Conservation (phyloP, 2,888 invertebrate genomes). For the Apamea sordens region DNA sequence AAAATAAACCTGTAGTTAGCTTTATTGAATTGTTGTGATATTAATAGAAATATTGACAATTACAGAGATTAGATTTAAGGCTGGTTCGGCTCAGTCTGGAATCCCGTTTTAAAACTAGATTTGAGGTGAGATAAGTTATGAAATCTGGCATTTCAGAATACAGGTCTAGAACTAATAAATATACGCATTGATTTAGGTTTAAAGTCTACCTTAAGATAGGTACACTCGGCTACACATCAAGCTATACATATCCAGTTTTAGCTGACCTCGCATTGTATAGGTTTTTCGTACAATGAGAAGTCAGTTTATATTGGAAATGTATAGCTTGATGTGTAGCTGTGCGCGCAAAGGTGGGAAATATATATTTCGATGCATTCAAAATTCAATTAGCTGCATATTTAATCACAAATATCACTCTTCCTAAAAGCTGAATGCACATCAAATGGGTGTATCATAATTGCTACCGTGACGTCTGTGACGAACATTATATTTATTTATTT, state of each 20-base stretch:
- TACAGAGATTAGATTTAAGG: conserved; percentile 3
- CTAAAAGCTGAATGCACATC: too few relatives aligned
- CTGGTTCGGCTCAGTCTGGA: conserved; percentile 3
- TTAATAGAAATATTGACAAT: conserved; percentile 28
- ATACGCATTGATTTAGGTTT: not conserved
- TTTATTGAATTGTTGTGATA: conserved; percentile 5
- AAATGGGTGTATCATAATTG: too few relatives aligned
- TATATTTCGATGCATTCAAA: too few relatives aligned
- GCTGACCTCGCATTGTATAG: not conserved
- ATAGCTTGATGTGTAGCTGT: not conserved
- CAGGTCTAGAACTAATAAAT: conserved; percentile 2
- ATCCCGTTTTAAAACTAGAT: conserved; percentile 45
- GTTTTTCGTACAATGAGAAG: not conserved
- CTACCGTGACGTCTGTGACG: too few relatives aligned
- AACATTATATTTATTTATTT: too few relatives aligned
- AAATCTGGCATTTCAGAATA: conserved; percentile 39
- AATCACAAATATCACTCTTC: too few relatives aligned
- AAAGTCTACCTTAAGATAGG: not conserved
- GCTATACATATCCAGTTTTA: not conserved
- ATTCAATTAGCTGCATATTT: too few relatives aligned
- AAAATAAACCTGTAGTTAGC: too few relatives aligned
- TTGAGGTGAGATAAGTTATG: conserved; percentile 32
- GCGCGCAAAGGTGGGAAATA: too few relatives aligned
- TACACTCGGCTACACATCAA: not conserved
- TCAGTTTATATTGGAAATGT: not conserved